Percentiles rank a stretch among this genome's conserved stretches.
phyloP scores from a whole-genome alignment of 1,140 invertebrate genomes.

The Brachionus koreanus region DNA sequence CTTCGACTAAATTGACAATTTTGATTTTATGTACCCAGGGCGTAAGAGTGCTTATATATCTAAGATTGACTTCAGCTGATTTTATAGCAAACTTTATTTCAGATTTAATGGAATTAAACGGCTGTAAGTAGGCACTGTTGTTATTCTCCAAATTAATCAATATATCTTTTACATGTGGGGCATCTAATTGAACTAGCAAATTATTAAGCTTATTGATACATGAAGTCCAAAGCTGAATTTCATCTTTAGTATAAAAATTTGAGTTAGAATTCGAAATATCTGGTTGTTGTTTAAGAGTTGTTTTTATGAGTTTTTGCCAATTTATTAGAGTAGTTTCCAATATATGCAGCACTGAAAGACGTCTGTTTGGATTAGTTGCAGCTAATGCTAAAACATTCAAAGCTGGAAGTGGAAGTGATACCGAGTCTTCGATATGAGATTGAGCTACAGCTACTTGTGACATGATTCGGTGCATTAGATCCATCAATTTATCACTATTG shows the following conservation, averaged over 20 bases:
- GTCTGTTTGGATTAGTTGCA: constrained; percentile 50
- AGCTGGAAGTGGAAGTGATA: constrained; percentile 54
- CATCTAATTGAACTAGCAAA: constrained; percentile 54
- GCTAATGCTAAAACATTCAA: constrained; percentile 56
- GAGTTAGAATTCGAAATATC: constrained; percentile 1
- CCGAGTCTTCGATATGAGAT: constrained; percentile 52
- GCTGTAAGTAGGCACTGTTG: constrained; percentile 55
- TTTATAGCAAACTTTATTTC: constrained; percentile 54
- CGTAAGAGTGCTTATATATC: constrained; percentile 53
- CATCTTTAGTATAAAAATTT: constrained; percentile 54
- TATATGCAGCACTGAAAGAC: constrained; percentile 55
- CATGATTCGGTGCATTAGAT: constrained; percentile 56
- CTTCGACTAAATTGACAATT: constrained; percentile 48
- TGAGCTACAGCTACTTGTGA: constrained; percentile 54
- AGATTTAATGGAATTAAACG: constrained; percentile 53
- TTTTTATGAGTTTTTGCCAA: constrained; percentile 59
- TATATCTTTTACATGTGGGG: constrained; percentile 55
- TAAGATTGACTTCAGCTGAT: constrained; percentile 53
- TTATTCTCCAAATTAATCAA: constrained; percentile 55
- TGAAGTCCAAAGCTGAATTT: constrained; percentile 55
- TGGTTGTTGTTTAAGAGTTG: constrained; percentile 44
- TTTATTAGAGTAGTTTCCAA: constrained; percentile 57
- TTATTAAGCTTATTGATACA: constrained; percentile 53
- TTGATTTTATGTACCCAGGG: constrained; percentile 53
- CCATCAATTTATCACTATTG: constrained; percentile 54